phyloP scores from a whole-genome alignment of 1,140 invertebrate genomes.

The Camponotus pennsylvanicus region DNA sequence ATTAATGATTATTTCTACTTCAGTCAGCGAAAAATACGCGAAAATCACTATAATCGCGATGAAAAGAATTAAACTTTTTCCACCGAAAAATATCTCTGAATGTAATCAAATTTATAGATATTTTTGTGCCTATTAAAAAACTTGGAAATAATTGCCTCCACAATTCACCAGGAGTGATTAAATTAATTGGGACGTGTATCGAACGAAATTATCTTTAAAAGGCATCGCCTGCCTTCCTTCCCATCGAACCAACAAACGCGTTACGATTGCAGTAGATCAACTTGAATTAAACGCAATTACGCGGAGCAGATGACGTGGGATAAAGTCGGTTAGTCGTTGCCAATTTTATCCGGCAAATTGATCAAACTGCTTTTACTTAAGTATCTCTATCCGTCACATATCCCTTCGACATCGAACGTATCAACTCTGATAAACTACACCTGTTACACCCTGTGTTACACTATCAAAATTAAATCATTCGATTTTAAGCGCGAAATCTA shows the following conservation, averaged over 20 bases:
- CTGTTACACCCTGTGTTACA: slow-evolving; percentile 61
- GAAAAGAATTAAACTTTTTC: slow-evolving; percentile 7
- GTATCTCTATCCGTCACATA: slow-evolving; percentile 53
- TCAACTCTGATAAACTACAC: slow-evolving; percentile 69
- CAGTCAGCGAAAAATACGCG: not conserved
- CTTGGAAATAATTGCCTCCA: not conserved
- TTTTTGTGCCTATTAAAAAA: not conserved
- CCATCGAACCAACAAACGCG: slow-evolving; percentile 7
- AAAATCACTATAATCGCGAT: not conserved
- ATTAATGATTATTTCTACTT: not conserved
- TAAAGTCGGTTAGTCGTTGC: slow-evolving; percentile 65
- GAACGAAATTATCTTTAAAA: slow-evolving; percentile 25
- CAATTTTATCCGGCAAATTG: slow-evolving; percentile 72
- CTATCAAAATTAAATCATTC: slow-evolving; percentile 52
- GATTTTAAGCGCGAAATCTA: not conserved
- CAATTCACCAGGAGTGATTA: not conserved
- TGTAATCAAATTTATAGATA: not conserved
- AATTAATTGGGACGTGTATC: not conserved
- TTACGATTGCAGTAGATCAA: slow-evolving; percentile 80
- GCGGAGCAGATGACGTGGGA: slow-evolving; percentile 71
- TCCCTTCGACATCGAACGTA: slow-evolving; percentile 64
- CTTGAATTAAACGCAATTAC: slow-evolving; percentile 82
- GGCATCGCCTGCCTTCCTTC: not conserved
- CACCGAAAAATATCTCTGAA: not conserved
- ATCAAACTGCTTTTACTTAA: slow-evolving; percentile 72